Percentiles rank a stretch among this genome's conserved stretches.
Conservation (phyloP, 1,140 invertebrate genomes). For the Patella vulgata region DNA sequence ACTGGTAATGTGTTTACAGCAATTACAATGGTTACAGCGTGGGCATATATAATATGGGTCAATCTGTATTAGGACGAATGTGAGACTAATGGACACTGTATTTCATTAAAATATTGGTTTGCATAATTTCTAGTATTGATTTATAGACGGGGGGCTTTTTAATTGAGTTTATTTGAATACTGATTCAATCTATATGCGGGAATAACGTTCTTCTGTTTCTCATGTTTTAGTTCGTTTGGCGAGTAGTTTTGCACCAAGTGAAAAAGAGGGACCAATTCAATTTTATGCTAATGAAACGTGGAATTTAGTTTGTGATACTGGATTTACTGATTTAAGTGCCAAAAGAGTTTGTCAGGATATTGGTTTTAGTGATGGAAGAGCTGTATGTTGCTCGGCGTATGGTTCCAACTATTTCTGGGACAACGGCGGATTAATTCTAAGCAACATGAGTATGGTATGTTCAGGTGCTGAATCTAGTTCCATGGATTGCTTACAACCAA, state of each 20-base stretch:
- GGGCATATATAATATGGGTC: too few species aligned
- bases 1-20: too few species aligned
- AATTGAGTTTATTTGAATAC: neutral
- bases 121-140: too few species aligned
- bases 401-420: constrained; percentile 17
- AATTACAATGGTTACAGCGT: too few species aligned
- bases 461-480: constrained; percentile 24
- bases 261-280: constrained; percentile 38
- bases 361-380: constrained; percentile 48
- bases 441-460: constrained; percentile 35
- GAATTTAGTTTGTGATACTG: constrained; percentile 45
- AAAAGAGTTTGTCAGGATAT: constrained; percentile 41
- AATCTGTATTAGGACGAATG: neutral
- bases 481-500: constrained; percentile 27
- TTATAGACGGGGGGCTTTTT: neutral
- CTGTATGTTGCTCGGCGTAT: constrained; percentile 47
- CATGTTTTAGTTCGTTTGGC: constrained; percentile 8
- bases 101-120: neutral
- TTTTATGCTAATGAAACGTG: constrained; percentile 39
- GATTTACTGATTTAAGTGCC: constrained; percentile 44
- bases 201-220: neutral
- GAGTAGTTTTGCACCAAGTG: constrained; percentile 8
- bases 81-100: neutral
- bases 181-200: neutral
- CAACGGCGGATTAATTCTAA: constrained; percentile 13